Evolutionary conservation across 2,113 vertebrate genomes (phyloP).

Genomic region (Anolis carolinensis): DNA sequence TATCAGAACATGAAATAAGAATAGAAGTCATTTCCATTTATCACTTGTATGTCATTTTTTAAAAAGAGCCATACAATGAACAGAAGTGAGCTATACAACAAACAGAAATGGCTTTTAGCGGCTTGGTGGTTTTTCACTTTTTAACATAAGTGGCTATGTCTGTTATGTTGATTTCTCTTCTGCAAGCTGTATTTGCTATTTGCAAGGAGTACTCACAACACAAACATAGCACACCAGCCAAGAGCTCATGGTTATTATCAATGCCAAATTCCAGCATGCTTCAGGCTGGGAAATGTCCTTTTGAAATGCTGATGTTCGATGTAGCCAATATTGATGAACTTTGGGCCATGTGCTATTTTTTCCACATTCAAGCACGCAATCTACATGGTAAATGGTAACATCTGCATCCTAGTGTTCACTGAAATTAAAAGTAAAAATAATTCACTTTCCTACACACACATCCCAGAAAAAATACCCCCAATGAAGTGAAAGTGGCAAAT

Average conservation of each 20-base stretch:
- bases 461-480: background rate
- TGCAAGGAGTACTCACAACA: background rate
- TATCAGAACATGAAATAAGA: background rate
- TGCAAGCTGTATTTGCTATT: background rate
- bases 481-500: background rate
- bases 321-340: background rate
- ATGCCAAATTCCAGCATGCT: background rate
- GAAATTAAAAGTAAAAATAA: constrained; percentile 10
- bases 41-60: background rate
- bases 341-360: background rate
- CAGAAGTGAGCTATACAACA: background rate
- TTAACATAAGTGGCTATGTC: background rate
- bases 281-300: background rate
- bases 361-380: background rate
- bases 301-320: background rate
- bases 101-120: background rate
- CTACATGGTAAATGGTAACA: background rate
- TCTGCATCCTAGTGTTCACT: background rate
- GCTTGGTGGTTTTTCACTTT: background rate
- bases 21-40: background rate
- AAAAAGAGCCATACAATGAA: no score
- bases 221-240: background rate
- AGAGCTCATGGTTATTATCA: background rate
- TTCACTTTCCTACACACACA: background rate
- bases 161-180: background rate